Evolutionary conservation across 2,797 vertebrate genomes (phyloP), one percentile per base, ranked within the genome.

Genomic region (Melanotaenia nigrans): DNA sequence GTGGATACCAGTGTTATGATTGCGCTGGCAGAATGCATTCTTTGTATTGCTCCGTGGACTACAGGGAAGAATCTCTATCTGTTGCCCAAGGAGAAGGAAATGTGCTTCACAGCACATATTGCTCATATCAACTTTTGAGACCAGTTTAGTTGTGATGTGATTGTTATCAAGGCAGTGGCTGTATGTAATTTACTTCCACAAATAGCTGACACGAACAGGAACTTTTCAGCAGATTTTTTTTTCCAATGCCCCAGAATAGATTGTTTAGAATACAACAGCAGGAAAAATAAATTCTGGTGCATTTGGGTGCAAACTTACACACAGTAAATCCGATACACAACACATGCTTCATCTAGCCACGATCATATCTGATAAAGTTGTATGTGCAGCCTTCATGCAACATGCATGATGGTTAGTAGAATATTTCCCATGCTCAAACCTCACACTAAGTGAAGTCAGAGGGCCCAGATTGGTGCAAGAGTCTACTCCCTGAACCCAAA

Each of bases 91-190:
- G 83, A 90, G 75, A 70, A 45, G 89, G 85, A 87, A 89, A 87
- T 71, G 86, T 65, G 89, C 90, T 90, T 92, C 85, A 90, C 83
- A 89, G 84, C 64, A 67, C 77, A 88, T 82, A 85, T 78, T 82
- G 79, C 85, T 87, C 64, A 36, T 78, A 89, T 89, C 82, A 79
- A 68, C 79, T 77, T 83, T 75, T 82, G 76, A 89, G 87, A 79
- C 75, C 66, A 63, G 70, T 81, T 77, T 57, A 74, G 83, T 83
- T 87, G 77, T 86, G 81, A 78, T 74, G 74, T 77, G 91, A 87
- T 89, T 86, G 69, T 80, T 85, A 90, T 88, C 89, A 79, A 71
- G 1, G 28, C 56, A 55, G 73, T 69, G 65, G 78, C 79, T 81
- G 63, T 58, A 66, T 4, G 49, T 77, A 71, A 72, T 76, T 81